Evolutionary conservation across 2,113 vertebrate genomes (phyloP).

Genomic region (Saccopteryx leptura): DNA sequence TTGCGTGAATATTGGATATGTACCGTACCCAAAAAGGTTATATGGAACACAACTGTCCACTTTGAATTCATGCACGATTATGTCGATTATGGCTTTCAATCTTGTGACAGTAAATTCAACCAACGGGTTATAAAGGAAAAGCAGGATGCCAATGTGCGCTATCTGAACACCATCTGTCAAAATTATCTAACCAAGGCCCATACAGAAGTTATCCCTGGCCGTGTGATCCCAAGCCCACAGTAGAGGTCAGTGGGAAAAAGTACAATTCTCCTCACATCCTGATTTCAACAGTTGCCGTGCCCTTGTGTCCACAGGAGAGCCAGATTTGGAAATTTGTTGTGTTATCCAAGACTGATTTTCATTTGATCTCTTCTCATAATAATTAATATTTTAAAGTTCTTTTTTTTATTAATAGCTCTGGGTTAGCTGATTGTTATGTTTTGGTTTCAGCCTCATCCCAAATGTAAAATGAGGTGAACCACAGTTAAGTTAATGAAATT

Average conservation of each 20-base stretch:
- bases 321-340: constrained; percentile 74
- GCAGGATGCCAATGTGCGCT: constrained; percentile 94
- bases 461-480: no score
- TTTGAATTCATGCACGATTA: constrained; percentile 96
- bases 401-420: no score
- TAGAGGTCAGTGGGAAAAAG: constrained; percentile 94
- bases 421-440: no score
- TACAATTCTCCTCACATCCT: constrained; percentile 96
- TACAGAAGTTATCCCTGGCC: constrained; percentile 93
- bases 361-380: constrained; percentile 16
- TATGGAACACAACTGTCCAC: constrained; percentile 97
- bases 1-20: no score
- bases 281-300: constrained; percentile 95
- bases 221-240: constrained; percentile 91
- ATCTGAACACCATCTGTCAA: constrained; percentile 95
- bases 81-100: constrained; percentile 94
- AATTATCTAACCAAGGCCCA: constrained; percentile 94
- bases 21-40: constrained; percentile 89
- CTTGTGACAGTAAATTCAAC: constrained; percentile 89
- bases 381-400: constrained; percentile 6
- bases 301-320: constrained; percentile 88
- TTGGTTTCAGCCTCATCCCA: no score
- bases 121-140: constrained; percentile 96
- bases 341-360: constrained; percentile 28
- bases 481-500: no score